Conservation (phyloP, 2,888 invertebrate genomes). For the Drosophila dives region DNA sequence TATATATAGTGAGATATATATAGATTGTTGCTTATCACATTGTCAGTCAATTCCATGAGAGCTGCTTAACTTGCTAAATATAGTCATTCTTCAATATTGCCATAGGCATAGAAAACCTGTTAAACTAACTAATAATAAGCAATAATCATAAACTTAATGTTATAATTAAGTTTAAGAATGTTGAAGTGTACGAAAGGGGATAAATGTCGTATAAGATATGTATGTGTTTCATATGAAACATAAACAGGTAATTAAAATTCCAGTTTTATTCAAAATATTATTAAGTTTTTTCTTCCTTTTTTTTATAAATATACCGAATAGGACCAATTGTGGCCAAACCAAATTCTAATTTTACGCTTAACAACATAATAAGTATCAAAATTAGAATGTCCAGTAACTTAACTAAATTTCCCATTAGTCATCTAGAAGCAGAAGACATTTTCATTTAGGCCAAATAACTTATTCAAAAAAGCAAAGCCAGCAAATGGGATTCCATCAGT, state of each 20-base stretch:
- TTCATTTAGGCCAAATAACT: background rate
- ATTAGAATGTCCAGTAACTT: background rate
- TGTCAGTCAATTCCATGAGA: background rate
- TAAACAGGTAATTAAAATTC: slow-evolving; percentile 57
- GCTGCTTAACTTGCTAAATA: slow-evolving; percentile 16
- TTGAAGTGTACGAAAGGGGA: background rate
- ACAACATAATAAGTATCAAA: background rate
- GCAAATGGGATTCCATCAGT: background rate
- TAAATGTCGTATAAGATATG: background rate
- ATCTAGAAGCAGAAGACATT: background rate
- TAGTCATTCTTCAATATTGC: slow-evolving; percentile 1
- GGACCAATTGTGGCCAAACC: background rate
- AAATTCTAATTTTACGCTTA: background rate
- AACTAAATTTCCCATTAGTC: background rate
- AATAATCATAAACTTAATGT: background rate
- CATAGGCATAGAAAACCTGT: background rate
- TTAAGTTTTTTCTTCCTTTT: background rate
- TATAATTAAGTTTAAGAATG: background rate
- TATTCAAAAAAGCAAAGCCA: background rate
- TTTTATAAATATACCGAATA: background rate
- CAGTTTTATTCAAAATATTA: slow-evolving; percentile 18
- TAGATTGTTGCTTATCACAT: background rate
- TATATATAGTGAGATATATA: background rate
- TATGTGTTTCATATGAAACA: background rate
- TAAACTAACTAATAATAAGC: background rate